phyloP scores from a whole-genome alignment of 2,888 invertebrate genomes.

The Phania funesta region DNA sequence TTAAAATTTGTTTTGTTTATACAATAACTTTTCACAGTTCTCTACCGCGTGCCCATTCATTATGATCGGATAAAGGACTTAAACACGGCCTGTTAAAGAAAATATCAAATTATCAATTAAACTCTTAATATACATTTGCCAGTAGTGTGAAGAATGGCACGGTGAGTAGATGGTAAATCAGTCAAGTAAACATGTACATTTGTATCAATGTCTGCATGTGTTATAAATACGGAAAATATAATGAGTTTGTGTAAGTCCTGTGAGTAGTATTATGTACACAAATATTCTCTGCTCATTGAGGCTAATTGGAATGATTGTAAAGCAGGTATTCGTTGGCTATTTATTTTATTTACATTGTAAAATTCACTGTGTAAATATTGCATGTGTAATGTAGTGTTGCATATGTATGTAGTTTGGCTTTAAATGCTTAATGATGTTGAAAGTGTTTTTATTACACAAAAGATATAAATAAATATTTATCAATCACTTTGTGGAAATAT shows the following conservation, averaged over 20 bases:
- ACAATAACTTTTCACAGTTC: neutral
- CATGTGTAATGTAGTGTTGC: neutral
- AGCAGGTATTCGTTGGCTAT: slow-evolving; percentile 33
- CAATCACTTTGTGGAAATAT: slow-evolving; percentile 4
- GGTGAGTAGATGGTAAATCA: neutral
- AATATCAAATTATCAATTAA: neutral
- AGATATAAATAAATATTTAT: slow-evolving; percentile 23
- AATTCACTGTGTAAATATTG: slow-evolving; percentile 45
- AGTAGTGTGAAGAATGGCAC: neutral
- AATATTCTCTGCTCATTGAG: slow-evolving; percentile 46
- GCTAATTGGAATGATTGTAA: slow-evolving; percentile 57
- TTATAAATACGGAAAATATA: neutral
- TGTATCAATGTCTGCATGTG: neutral
- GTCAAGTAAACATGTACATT: neutral
- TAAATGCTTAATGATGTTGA: slow-evolving; percentile 28
- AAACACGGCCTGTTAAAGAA: neutral
- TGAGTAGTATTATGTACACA: slow-evolving; percentile 28
- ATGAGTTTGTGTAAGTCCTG: neutral
- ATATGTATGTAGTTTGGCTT: neutral
- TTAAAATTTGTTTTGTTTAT: too few species aligned
- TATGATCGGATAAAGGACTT: neutral
- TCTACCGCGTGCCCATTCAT: neutral
- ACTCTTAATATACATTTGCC: neutral
- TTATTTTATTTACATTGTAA: slow-evolving; percentile 38
- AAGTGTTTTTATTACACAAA: slow-evolving; percentile 17